Percentiles rank a stretch among this genome's conserved stretches.
phyloP scores from a whole-genome alignment of 2,113 vertebrate species.

The Pelobates fuscus region DNA sequence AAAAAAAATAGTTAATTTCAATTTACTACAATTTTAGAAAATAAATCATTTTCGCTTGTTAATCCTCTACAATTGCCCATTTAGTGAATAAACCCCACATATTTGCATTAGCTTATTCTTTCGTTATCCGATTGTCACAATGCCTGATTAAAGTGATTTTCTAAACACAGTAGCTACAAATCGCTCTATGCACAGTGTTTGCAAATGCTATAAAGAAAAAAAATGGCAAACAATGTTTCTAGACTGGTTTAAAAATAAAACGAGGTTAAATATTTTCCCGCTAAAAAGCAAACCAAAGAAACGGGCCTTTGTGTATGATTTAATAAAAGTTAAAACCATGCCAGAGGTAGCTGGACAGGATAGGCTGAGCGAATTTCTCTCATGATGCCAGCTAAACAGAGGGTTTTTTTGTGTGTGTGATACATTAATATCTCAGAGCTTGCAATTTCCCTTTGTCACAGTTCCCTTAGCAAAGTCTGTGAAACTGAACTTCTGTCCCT shows the following conservation, averaged over 20 bases:
- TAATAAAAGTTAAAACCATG: constrained; percentile 1
- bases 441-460: neutral
- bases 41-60: too few species aligned
- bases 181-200: too few species aligned
- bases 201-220: too few species aligned
- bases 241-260: neutral
- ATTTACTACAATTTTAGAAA: too few species aligned
- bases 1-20: too few species aligned
- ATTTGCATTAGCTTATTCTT: too few species aligned
- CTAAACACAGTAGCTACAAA: too few species aligned
- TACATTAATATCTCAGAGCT: neutral
- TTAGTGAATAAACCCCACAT: too few species aligned
- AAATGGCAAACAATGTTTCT: neutral
- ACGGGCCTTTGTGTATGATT: neutral
- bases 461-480: neutral
- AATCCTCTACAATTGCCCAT: too few species aligned
- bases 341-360: neutral
- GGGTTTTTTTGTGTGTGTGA: constrained; percentile 7
- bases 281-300: constrained; percentile 3
- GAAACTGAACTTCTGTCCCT: constrained; percentile 31
- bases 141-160: too few species aligned
- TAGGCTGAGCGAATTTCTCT: neutral
- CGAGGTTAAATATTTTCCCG: neutral
- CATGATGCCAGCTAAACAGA: neutral
- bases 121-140: too few species aligned